Percentiles rank a stretch among this genome's conserved stretches.
Conservation (phyloP, 1,140 invertebrate species). For the Drosophila micromelanica region DNA sequence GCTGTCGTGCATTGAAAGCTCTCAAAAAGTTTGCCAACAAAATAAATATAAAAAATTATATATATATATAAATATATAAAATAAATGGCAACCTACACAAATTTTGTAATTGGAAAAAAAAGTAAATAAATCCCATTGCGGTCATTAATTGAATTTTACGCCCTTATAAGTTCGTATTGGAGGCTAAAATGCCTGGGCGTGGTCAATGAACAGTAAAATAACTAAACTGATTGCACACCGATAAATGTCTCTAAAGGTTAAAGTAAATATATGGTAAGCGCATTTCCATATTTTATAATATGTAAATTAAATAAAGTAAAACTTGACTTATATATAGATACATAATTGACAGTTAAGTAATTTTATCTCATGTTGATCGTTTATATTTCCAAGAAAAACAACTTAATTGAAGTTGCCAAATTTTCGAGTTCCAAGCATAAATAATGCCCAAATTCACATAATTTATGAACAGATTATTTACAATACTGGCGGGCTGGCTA, state of each 20-base stretch:
- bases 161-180: slow-evolving; percentile 61
- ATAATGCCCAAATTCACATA: not conserved
- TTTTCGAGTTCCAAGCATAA: not conserved
- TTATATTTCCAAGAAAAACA: not conserved
- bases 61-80: slow-evolving; percentile 13
- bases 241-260: slow-evolving; percentile 14
- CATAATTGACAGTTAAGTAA: too few species aligned
- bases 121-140: slow-evolving; percentile 35
- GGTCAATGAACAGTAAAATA: slow-evolving; percentile 7
- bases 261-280: slow-evolving; percentile 10
- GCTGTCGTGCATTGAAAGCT: slow-evolving; percentile 53
- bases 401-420: not conserved
- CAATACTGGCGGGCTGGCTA: too few species aligned
- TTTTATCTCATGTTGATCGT: not conserved
- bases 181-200: slow-evolving; percentile 17
- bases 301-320: too few species aligned
- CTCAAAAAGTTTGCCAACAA: slow-evolving; percentile 52
- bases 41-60: slow-evolving; percentile 27
- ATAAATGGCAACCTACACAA: not conserved
- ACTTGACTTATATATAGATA: too few species aligned
- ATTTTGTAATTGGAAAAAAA: not conserved
- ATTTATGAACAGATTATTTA: too few species aligned
- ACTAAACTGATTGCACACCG: slow-evolving; percentile 28
- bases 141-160: slow-evolving; percentile 75
- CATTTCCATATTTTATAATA: not conserved